These are phyloP conservation scores for Sebastolobus alascanus DNA, from an alignment of 2,797 vertebrate genomes.

Conservation along the genomic window DNA sequence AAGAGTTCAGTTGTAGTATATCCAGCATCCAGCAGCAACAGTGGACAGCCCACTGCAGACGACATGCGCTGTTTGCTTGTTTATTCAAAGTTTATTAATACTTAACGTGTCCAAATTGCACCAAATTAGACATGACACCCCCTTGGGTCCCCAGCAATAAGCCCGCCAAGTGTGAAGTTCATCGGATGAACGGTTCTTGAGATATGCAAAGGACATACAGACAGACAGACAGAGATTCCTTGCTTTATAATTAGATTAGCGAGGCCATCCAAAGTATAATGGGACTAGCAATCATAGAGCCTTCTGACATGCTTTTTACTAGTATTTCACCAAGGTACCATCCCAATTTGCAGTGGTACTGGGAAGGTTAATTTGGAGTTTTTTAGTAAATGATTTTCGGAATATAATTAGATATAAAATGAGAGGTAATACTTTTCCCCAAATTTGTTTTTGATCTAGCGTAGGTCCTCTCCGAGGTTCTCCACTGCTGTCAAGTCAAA, in stretches of 20 bases:
- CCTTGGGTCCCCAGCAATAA: background rate
- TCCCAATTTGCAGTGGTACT: background rate
- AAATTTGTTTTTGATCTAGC: background rate
- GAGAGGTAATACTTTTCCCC: background rate
- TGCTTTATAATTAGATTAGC: background rate
- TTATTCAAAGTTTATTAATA: background rate
- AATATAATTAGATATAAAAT: background rate
- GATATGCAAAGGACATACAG: too few relatives aligned
- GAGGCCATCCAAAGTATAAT: background rate
- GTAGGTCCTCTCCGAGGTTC: background rate
- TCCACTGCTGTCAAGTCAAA: background rate
- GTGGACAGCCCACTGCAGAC: too few relatives aligned
- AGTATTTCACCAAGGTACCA: background rate
- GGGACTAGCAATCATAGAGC: background rate
- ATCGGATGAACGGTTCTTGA: background rate
- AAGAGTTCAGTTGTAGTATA: too few relatives aligned
- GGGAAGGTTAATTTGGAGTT: background rate
- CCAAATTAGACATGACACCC: background rate
- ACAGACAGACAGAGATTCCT: background rate
- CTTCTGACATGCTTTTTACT: background rate
- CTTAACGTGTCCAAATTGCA: background rate
- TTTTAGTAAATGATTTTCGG: background rate
- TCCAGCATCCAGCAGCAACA: too few relatives aligned
- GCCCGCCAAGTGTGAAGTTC: background rate
- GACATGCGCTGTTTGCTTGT: too few relatives aligned